Conservation (phyloP, 2,113 vertebrate genomes). For the Penelope pileata region DNA sequence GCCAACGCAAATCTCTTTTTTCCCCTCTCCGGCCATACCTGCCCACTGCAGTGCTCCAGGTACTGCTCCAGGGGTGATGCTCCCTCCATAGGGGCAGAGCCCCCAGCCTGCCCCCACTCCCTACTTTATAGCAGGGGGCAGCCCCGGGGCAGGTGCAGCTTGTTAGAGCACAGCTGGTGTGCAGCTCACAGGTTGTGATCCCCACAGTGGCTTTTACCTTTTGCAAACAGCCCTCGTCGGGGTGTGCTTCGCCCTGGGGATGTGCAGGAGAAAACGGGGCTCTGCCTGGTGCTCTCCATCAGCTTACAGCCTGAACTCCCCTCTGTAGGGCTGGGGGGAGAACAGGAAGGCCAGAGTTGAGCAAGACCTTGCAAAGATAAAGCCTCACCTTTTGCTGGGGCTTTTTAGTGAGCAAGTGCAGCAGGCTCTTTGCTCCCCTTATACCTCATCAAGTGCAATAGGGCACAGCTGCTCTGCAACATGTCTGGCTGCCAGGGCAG, state of each 20-base stretch:
- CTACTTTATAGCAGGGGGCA: background rate
- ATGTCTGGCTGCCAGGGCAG: background rate
- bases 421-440: background rate
- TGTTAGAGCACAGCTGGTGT: fast-evolving
- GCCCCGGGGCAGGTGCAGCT: background rate
- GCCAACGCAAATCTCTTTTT: background rate
- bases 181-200: background rate
- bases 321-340: fast-evolving
- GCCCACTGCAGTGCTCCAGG: slow-evolving; percentile 73
- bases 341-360: fast-evolving
- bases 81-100: slow-evolving; percentile 48
- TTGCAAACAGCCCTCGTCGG: background rate
- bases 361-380: background rate
- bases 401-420: background rate
- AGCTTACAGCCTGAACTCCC: fast-evolving
- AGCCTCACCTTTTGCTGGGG: background rate
- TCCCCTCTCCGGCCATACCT: background rate
- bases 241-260: fast-evolving
- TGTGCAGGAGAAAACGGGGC: fast-evolving
- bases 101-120: fast-evolving
- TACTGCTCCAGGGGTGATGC: slow-evolving; percentile 75
- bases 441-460: background rate
- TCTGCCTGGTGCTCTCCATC: fast-evolving
- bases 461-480: background rate
- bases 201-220: background rate